Conservation (phyloP, 1,140 invertebrate species). For the Bombus balteatus region DNA sequence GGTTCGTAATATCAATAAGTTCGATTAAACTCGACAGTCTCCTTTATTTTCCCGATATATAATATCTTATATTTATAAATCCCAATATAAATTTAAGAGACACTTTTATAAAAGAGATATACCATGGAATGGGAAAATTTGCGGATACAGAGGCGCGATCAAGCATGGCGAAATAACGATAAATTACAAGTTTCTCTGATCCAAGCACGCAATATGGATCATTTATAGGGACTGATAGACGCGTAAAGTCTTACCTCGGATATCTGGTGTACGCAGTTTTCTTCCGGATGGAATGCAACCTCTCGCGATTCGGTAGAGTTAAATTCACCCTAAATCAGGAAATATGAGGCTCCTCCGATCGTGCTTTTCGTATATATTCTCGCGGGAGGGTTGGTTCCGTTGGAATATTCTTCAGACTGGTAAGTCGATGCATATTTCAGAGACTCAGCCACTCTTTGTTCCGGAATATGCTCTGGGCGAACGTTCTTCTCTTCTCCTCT, state of each 20-base stretch:
- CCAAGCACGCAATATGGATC: conserved; percentile 14
- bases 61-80: too few relatives aligned
- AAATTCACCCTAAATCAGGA: conserved; percentile 72
- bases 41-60: too few relatives aligned
- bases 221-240: conserved; percentile 30
- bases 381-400: conserved; percentile 57
- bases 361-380: conserved; percentile 60
- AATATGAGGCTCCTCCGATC: conserved; percentile 70
- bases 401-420: conserved; percentile 61
- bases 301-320: conserved; percentile 61
- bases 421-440: conserved; percentile 73
- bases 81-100: too few relatives aligned
- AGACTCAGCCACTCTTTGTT: conserved; percentile 68
- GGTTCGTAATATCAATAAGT: too few relatives aligned
- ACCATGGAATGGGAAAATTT: neutral
- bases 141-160: neutral
- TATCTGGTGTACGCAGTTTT: conserved; percentile 7
- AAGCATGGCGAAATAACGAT: conserved; percentile 12
- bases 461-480: conserved; percentile 69
- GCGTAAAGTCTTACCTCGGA: conserved; percentile 31
- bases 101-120: neutral
- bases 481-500: conserved; percentile 26
- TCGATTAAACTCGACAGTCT: too few relatives aligned
- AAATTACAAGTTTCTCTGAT: conserved; percentile 10
- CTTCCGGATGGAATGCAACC: conserved; percentile 37